Evolutionary conservation across 37 sponge, comb jelly and placozoan genomes (phyloP).

Genomic region (Agelas oroides): DNA sequence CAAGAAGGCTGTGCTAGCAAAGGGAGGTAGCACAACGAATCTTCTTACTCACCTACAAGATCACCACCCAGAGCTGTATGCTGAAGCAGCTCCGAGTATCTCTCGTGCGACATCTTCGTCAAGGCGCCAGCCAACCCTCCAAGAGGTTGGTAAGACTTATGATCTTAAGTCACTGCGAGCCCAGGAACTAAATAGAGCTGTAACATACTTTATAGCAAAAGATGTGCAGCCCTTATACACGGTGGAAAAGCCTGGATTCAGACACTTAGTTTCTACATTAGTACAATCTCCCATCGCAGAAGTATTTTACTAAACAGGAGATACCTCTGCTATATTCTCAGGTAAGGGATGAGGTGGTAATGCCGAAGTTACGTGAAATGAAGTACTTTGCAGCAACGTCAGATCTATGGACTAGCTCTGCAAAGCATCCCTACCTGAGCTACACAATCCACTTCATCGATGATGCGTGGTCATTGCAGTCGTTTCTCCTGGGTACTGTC

Average conservation of each 20-base stretch:
- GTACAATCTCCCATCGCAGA: background rate
- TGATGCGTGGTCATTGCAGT: background rate
- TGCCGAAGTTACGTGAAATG: background rate
- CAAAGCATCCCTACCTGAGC: background rate
- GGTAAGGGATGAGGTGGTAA: conserved; percentile 3
- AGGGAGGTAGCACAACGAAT: too few relatives aligned
- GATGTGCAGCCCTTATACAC: conserved; percentile 29
- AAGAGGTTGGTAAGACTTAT: too few relatives aligned
- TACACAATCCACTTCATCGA: conserved; percentile 19
- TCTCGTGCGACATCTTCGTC: too few relatives aligned
- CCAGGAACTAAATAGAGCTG: too few relatives aligned
- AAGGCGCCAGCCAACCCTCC: too few relatives aligned
- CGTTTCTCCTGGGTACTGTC: too few relatives aligned
- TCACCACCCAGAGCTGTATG: too few relatives aligned
- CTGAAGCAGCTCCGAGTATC: too few relatives aligned
- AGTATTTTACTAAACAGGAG: conserved; percentile 9
- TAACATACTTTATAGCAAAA: conserved; percentile 39
- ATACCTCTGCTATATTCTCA: conserved; percentile 13
- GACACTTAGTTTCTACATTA: background rate
- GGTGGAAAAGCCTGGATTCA: conserved; percentile 38
- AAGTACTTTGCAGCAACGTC: conserved; percentile 22
- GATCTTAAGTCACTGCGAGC: too few relatives aligned
- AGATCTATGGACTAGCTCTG: conserved; percentile 30
- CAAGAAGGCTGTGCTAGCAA: too few relatives aligned
- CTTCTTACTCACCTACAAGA: too few relatives aligned